Conservation (phyloP, 2,797 vertebrate genomes). For the Poeciliopsis presidionis region DNA sequence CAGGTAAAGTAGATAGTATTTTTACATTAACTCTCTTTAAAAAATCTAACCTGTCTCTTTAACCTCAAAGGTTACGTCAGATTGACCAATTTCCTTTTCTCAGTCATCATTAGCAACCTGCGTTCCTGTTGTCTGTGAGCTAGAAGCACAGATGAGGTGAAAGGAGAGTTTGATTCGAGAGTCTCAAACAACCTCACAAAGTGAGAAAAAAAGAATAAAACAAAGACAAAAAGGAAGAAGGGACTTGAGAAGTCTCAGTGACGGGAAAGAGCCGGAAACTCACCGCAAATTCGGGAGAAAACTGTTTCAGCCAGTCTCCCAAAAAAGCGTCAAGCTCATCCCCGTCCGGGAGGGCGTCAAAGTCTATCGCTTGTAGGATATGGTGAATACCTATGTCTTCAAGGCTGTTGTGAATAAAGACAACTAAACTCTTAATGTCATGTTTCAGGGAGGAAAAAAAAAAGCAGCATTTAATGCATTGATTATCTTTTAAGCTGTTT, state of each 20-base stretch:
- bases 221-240: conserved; percentile 69
- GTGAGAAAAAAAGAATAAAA: conserved; percentile 72
- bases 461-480: conserved; percentile 95
- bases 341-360: conserved; percentile 89
- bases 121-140: conserved; percentile 40
- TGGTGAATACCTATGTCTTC: conserved; percentile 92
- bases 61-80: background rate
- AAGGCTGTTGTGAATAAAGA: conserved; percentile 96
- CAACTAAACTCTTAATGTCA: conserved; percentile 95
- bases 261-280: conserved; percentile 81
- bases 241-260: conserved; percentile 62
- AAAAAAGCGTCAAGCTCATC: conserved; percentile 87
- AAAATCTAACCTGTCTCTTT: background rate
- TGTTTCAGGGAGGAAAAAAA: conserved; percentile 71
- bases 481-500: conserved; percentile 89
- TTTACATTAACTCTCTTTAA: background rate
- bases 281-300: conserved; percentile 84
- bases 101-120: conserved; percentile 24
- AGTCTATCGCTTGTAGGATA: conserved; percentile 93
- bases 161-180: conserved; percentile 61
- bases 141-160: conserved; percentile 76
- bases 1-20: background rate
- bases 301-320: conserved; percentile 87
- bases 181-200: conserved; percentile 69
- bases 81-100: background rate